Base-by-base conservation (phyloP, 2,113 vertebrate genomes). In the Heptranchias perlo region DNA sequence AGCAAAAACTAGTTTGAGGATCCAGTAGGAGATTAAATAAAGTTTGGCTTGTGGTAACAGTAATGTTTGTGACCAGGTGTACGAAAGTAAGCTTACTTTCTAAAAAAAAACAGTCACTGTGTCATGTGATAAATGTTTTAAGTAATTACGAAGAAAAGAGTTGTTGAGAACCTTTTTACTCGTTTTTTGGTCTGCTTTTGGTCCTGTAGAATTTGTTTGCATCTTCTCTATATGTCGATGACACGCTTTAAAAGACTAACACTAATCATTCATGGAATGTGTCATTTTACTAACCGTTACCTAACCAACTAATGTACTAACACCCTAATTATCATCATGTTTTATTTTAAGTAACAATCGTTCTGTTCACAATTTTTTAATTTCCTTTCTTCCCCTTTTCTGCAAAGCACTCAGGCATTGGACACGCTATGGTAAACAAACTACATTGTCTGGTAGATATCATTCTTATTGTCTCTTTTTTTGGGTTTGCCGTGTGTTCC, bases 371-470 rank as follows among this genome's bases (percentile, higher is more conserved):
- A 97, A 98, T 99, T 99, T n/a, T 98, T 99, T 98, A 99, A 99
- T 99, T 99, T 99, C 98, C 99, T 99, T 99, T 99, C 98, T 99
- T 98, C 98, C 99, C 99, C 99, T 99, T 99, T 98, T 99, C 97
- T 98, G 98, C 98, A 99, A 99, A 99, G 99, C 99, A 99, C 99
- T 99, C 99, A 99, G 99, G 99, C 99, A 99, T 99, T 99, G 99
- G 99, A 99, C 99, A 99, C 99, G 99, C 99, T 99, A 99, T 99
- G 99, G 99, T 99, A 99, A 99, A 99, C 99, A 99, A 99, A 99
- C 99, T 99, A 98, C 99, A 99, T 99, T 99, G 99, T 99, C 98
- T 99, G 99, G 99, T 99, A 99, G 99, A 99, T 99, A 99, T 99
- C 99, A 99, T 99, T 99, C 98, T 99, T 99, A 99, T 99, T 99